A percentile compares a stretch with the other conserved stretches of the same genome.
These are phyloP conservation scores for Apodemia duryi DNA, from an alignment of 2,888 invertebrate genomes.

Conservation along the genomic window DNA sequence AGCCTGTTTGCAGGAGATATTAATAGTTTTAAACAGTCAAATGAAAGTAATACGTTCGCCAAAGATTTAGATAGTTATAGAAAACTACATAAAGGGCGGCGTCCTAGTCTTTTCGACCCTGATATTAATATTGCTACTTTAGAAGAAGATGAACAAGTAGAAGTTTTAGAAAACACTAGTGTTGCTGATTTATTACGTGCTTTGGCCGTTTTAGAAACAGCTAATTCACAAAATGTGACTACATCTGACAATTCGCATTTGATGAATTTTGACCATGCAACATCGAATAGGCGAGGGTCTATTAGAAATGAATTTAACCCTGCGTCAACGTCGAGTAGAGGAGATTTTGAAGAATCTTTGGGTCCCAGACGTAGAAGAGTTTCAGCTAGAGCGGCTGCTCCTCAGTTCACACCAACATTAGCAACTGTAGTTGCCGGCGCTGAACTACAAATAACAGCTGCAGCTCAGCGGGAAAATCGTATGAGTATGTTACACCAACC, in stretches of 20 bases:
- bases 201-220: conserved; percentile 82
- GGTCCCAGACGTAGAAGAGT: conserved; percentile 61
- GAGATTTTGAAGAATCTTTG: conserved; percentile 47
- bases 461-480: conserved; percentile 62
- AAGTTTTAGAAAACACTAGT: conserved; percentile 88
- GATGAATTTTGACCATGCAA: conserved; percentile 32
- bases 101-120: conserved; percentile 68
- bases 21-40: conserved; percentile 41
- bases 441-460: conserved; percentile 64
- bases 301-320: conserved; percentile 54
- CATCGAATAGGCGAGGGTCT: conserved; percentile 52
- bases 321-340: conserved; percentile 44
- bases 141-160: conserved; percentile 71
- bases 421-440: conserved; percentile 71
- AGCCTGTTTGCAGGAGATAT: conserved; percentile 50
- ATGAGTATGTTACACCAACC: conserved; percentile 68
- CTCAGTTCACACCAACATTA: conserved; percentile 67
- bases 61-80: conserved; percentile 60
- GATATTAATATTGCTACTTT: conserved; percentile 59
- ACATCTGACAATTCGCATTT: conserved; percentile 24
- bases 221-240: conserved; percentile 38
- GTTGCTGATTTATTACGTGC: conserved; percentile 90
- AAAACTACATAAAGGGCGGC: conserved; percentile 61
- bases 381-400: conserved; percentile 63
- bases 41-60: conserved; percentile 42